These are phyloP conservation scores for Enteromius afrohamiltoni DNA, from an alignment of 2,797 vertebrate species.

Conservation along the genomic window DNA sequence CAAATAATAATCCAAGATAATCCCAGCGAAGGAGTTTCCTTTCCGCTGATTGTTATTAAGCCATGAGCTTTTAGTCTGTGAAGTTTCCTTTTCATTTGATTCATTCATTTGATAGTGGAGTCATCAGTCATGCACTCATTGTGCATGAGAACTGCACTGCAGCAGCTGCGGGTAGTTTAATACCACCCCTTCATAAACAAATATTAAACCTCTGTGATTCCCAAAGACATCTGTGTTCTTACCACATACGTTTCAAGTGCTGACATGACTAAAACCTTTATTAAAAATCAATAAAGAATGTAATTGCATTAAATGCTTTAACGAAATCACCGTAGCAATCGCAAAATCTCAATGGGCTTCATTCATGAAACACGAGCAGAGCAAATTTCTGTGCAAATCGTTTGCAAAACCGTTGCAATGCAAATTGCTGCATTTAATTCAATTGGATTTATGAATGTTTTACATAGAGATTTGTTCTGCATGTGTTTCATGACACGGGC, in stretches of 20 bases:
- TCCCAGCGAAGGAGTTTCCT: constrained; percentile 36
- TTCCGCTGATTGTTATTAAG: constrained; percentile 22
- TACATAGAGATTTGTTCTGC: constrained; percentile 73
- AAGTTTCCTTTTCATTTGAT: constrained; percentile 40
- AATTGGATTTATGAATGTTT: constrained; percentile 75
- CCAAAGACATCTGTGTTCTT: constrained; percentile 27
- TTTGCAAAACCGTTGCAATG: not conserved
- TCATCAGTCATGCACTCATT: constrained; percentile 23
- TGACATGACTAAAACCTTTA: constrained; percentile 74
- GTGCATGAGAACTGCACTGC: constrained; percentile 30
- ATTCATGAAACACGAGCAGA: not conserved
- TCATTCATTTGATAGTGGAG: constrained; percentile 39
- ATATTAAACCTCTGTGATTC: constrained; percentile 29
- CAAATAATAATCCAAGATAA: constrained; percentile 44
- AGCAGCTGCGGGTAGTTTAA: constrained; percentile 39
- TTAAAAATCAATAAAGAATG: constrained; percentile 72
- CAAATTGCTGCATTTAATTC: constrained; percentile 70
- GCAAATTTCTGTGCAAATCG: constrained; percentile 4
- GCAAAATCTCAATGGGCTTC: constrained; percentile 69
- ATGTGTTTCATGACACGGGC: constrained; percentile 60
- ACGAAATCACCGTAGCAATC: constrained; percentile 77
- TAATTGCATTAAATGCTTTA: constrained; percentile 73
- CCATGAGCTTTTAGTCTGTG: not conserved
- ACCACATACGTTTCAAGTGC: constrained; percentile 61
- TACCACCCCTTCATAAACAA: constrained; percentile 40